Evolutionary conservation across 1,140 invertebrate species (phyloP).

Genomic region (Meteorus sp.): DNA sequence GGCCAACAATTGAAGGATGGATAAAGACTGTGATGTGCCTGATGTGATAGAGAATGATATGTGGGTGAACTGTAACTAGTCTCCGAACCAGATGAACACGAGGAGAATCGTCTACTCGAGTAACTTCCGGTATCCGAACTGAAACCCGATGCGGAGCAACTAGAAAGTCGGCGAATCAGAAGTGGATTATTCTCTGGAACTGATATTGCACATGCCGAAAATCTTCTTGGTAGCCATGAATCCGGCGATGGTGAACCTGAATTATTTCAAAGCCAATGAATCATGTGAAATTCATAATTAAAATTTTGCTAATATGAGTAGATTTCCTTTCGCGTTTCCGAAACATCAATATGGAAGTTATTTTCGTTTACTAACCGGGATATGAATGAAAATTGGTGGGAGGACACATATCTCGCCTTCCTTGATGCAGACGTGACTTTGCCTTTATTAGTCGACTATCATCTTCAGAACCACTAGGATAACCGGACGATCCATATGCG

Average conservation of each 20-base stretch:
- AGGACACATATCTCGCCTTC: constrained; percentile 21
- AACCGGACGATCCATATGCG: constrained; percentile 61
- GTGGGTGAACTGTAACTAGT: constrained; percentile 36
- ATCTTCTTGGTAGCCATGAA: constrained; percentile 66
- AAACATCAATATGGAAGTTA: not conserved
- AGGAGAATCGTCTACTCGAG: constrained; percentile 46
- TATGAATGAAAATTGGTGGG: constrained; percentile 1
- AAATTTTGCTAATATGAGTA: constrained; percentile 4
- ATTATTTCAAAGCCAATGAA: not conserved
- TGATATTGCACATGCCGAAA: constrained; percentile 64
- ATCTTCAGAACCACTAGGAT: constrained; percentile 71
- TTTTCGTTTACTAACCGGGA: not conserved
- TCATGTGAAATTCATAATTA: not conserved
- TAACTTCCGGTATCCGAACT: constrained; percentile 55
- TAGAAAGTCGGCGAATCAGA: constrained; percentile 46
- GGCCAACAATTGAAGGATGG: constrained; percentile 40
- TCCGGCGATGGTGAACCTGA: constrained; percentile 57
- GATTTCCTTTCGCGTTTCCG: not conserved
- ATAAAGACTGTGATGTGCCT: constrained; percentile 41
- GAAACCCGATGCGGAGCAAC: constrained; percentile 52
- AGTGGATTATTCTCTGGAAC: constrained; percentile 57
- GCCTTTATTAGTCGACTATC: constrained; percentile 48
- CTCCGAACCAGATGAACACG: constrained; percentile 55
- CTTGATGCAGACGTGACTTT: constrained; percentile 36
- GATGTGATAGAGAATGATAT: constrained; percentile 6